Evolutionary conservation across 1,140 invertebrate genomes (phyloP).

Genomic region (Lepidurus apus): DNA sequence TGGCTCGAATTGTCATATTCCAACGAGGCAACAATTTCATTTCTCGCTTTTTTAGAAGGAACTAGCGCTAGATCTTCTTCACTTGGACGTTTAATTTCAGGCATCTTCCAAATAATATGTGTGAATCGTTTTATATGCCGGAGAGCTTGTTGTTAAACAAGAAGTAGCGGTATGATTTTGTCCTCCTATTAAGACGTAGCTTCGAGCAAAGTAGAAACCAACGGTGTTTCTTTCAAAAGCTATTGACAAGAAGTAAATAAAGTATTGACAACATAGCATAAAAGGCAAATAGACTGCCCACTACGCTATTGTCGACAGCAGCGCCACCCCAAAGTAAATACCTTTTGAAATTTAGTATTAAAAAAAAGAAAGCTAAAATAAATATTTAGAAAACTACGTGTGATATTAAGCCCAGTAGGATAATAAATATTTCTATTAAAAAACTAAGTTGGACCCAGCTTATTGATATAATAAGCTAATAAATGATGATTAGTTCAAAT

Average conservation of each 20-base stretch:
- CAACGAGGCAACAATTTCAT: slow-evolving; percentile 58
- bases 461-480: neutral
- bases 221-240: neutral
- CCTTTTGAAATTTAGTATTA: no score
- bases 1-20: slow-evolving; percentile 40
- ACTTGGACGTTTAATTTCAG: slow-evolving; percentile 43
- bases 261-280: no score
- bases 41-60: slow-evolving; percentile 61
- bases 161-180: neutral
- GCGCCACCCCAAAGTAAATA: neutral
- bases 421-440: no score
- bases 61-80: slow-evolving; percentile 64
- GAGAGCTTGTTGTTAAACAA: neutral
- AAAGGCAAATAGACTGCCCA: neutral
- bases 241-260: neutral
- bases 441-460: no score
- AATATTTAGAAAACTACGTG: neutral
- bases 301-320: neutral
- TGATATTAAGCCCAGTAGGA: no score
- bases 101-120: neutral
- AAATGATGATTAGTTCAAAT: neutral
- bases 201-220: neutral
- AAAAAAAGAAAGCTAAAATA: neutral
- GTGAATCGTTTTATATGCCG: neutral
- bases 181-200: neutral